Base-by-base conservation (phyloP, 2,888 invertebrate genomes). In the Metacarcinus magister region DNA sequence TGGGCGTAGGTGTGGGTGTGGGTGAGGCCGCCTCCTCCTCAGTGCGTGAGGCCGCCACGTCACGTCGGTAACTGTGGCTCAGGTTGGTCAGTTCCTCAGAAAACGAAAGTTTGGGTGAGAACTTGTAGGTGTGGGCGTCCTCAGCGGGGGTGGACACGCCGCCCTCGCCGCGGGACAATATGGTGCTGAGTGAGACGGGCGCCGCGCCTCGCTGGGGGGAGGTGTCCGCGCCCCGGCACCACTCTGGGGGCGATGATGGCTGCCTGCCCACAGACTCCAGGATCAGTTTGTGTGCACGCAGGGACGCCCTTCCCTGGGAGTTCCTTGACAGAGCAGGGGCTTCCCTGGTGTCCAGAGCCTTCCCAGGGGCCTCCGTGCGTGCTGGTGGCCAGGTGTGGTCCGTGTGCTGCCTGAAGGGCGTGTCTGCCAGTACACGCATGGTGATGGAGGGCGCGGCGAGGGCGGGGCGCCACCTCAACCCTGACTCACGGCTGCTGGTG, bases 41-140 rank as follows among this genome's bases (percentile, higher is more conserved):
- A 23, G 19, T 90, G 44, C 7, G n/a, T 5, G 23, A 23, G 32
- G 13, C 67, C 8, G 89, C 93, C 46, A 75, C 60, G 44, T 96
- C 95, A 60, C 89, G 90, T 10, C 92, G 87, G 60, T 96, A 93
- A 16, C 75, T 95, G n/a, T 82, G 67, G 7, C 60, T 96, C n/a
- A 96, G 75, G 48, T 95, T 92, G 60, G 96, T 95, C 48, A 96
- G n/a, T 94, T 96, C 96, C 82, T 96, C 96, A n/a, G 96, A 95
- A 43, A 95, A 95, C 8, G 96, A 95, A 16, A 96, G 95, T 44
- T 95, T 60, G 43, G 96, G 94, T 32, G 93, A 91, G 75, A 96
- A 96, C 46, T 93, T 89, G 67, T 91, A 96, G 32, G n/a, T 39
- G 19, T 16, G 19, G 2, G 96, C 32, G 28, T 93, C 94, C 28